Evolutionary conservation across 1,140 invertebrate species (phyloP), one percentile per base, ranked within the genome.

Genomic region (Drosophila pallidifrons): DNA sequence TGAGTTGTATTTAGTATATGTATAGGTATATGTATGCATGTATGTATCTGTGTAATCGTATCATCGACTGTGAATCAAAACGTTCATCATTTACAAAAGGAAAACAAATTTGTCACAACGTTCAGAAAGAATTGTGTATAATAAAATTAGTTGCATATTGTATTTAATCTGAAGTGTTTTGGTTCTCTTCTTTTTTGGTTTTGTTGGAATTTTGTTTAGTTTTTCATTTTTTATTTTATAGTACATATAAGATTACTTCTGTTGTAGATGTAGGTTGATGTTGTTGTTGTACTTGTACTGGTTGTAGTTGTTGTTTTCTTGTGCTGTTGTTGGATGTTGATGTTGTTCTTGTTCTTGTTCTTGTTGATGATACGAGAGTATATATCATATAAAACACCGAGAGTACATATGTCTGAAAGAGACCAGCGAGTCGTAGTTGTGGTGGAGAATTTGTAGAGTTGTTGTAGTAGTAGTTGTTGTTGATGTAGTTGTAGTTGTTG

Each of bases 381-480:
- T 75, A 75, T 82, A 83, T 79, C 74, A 80, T 83, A 83, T 80
- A 65, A 77, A 87, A 80, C 83, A 87, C 83, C 83, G 85, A 87
- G 77, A 87, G 77, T 81, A 81, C 85, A 80, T 66, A 66, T 89
- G 85, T 87, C 85, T 87, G 71, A 83, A 61, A 82, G 69, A 72
- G 70, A 89, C 75, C 83, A 89, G 79, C 85, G 80, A 85, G 81
- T 79, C 77, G 85, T 88, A 51, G 79, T 81, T 43, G 49, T 55
- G 55, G 79, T 81, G 73, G 65, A 81, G 78, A 81, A 58, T 73
- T 81, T 51, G 64, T 81, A 49, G 66, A 76, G 64, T 78, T 82
- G 81, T 82, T 69, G 79, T 82, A 59, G 79, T 49, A 64, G 68
- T 73, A 75, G 71, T 67, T 64, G 46, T 63, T 64, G 79, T 69